Evolutionary conservation across 2,888 invertebrate genomes (phyloP).

Genomic region (Aphidius colemani): DNA sequence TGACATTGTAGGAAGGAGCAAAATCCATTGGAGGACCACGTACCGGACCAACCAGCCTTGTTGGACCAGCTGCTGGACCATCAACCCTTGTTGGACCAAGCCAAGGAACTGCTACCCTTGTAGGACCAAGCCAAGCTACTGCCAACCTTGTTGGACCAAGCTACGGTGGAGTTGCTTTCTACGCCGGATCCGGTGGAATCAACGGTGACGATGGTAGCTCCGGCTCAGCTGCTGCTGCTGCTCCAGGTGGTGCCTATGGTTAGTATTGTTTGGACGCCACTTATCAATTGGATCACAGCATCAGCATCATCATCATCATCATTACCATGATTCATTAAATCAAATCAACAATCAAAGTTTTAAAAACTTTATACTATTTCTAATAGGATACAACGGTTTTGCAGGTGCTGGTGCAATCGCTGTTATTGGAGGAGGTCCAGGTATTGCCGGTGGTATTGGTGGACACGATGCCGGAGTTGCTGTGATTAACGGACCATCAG

Average conservation of each 20-base stretch:
- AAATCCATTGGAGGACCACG: conserved; percentile 58
- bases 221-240: conserved; percentile 56
- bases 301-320: background rate
- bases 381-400: conserved; percentile 32
- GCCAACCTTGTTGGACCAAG: conserved; percentile 59
- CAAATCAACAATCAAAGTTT: background rate
- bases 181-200: conserved; percentile 57
- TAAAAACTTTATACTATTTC: conserved; percentile 7
- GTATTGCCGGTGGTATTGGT: conserved; percentile 55
- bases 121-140: conserved; percentile 57
- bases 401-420: conserved; percentile 57
- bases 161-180: conserved; percentile 57
- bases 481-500: conserved; percentile 60
- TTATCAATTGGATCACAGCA: background rate
- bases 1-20: conserved; percentile 47
- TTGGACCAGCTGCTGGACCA: conserved; percentile 58
- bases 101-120: conserved; percentile 57
- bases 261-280: conserved; percentile 6
- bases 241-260: conserved; percentile 47
- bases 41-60: conserved; percentile 56
- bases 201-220: conserved; percentile 60
- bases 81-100: conserved; percentile 57
- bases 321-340: background rate
- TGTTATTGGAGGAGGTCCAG: conserved; percentile 53
- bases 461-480: conserved; percentile 59